These are phyloP conservation scores for Anaspis maculata DNA, from an alignment of 2,888 invertebrate genomes.

Conservation along the genomic window DNA sequence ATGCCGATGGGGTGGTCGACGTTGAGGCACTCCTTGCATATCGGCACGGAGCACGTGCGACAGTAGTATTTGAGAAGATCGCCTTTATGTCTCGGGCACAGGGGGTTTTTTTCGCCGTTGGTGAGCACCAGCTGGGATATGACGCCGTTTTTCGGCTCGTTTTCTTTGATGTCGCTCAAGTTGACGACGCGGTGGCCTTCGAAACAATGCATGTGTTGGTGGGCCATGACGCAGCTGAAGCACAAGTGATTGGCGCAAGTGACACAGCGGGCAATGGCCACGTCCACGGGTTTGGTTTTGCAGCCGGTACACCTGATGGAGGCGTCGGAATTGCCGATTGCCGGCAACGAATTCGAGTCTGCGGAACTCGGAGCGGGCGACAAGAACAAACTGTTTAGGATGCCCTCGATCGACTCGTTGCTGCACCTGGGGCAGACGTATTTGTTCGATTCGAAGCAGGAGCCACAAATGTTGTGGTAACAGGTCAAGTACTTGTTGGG, in stretches of 20 bases:
- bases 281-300: constrained; percentile 87
- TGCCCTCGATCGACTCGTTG: constrained; percentile 43
- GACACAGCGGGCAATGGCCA: constrained; percentile 92
- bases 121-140: constrained; percentile 34
- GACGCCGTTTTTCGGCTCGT: constrained; percentile 42
- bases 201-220: constrained; percentile 98
- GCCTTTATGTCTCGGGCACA: constrained; percentile 79
- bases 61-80: constrained; percentile 92
- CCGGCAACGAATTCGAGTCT: constrained; percentile 24
- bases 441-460: constrained; percentile 72
- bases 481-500: constrained; percentile 70
- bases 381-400: constrained; percentile 36
- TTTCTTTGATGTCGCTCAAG: constrained; percentile 55
- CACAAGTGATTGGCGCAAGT: constrained; percentile 96
- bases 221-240: constrained; percentile 96
- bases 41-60: constrained; percentile 83
- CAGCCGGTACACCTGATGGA: constrained; percentile 85
- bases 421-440: constrained; percentile 66
- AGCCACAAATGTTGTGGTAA: constrained; percentile 77
- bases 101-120: constrained; percentile 52
- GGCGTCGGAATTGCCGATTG: constrained; percentile 11
- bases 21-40: constrained; percentile 92
- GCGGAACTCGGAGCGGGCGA: no score
- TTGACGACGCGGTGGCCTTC: constrained; percentile 88
- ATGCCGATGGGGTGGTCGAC: constrained; percentile 74